Conservation (phyloP, 1,140 invertebrate species). For the Centruroides sculpturatus region DNA sequence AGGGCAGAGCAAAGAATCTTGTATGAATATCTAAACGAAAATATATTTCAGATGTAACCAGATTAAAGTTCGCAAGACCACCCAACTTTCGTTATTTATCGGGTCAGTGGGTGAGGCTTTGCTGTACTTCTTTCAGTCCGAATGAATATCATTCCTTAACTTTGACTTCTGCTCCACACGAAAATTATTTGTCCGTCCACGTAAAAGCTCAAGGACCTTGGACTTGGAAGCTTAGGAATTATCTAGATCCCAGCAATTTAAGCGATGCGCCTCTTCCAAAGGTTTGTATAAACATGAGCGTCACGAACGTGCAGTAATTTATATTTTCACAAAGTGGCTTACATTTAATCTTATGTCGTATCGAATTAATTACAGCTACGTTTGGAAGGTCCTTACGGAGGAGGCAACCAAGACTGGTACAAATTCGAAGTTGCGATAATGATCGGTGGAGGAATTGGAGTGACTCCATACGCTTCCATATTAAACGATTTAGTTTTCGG, state of each 20-base stretch:
- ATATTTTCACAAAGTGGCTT: neutral
- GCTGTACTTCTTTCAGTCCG: slow-evolving; percentile 78
- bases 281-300: slow-evolving; percentile 17
- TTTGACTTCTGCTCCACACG: slow-evolving; percentile 92
- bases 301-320: too few relatives aligned
- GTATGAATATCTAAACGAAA: neutral
- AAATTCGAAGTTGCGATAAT: slow-evolving; percentile 96
- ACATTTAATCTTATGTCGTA: too few relatives aligned
- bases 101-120: slow-evolving; percentile 70
- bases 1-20: too few relatives aligned
- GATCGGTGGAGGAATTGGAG: slow-evolving; percentile 97
- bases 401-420: slow-evolving; percentile 99
- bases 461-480: slow-evolving; percentile 98
- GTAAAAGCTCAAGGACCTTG: slow-evolving; percentile 97
- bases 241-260: slow-evolving; percentile 90
- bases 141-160: slow-evolving; percentile 98
- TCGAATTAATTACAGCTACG: slow-evolving; percentile 38
- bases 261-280: slow-evolving; percentile 70
- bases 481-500: slow-evolving; percentile 92
- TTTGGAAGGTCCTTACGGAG: slow-evolving; percentile 94
- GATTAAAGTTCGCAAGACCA: slow-evolving; percentile 52
- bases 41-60: slow-evolving; percentile 35
- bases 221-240: slow-evolving; percentile 97
- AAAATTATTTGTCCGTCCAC: slow-evolving; percentile 92
- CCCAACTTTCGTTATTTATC: slow-evolving; percentile 94